Evolutionary conservation across 92 coral and sea anemone genomes (phyloP).

Genomic region (Palythoa caribaeorum): DNA sequence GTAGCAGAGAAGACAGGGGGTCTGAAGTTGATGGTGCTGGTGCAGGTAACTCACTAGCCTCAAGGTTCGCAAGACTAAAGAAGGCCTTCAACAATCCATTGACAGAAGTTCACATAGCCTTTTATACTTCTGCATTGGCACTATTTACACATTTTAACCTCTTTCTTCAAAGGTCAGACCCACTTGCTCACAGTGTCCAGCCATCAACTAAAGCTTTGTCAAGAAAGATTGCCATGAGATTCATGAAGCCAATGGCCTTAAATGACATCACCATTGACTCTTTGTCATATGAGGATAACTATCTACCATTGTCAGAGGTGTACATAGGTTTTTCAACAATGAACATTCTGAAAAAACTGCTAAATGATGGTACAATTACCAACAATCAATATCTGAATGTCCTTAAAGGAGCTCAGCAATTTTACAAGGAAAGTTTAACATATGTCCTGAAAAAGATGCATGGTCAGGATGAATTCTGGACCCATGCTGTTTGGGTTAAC

Average conservation of each 20-base stretch:
- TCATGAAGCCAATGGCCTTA: slow-evolving; percentile 34
- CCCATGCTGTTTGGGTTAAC: slow-evolving; percentile 47
- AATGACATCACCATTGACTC: slow-evolving; percentile 21
- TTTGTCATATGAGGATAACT: slow-evolving; percentile 23
- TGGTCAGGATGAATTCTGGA: slow-evolving; percentile 55
- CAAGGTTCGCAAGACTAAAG: slow-evolving; percentile 43
- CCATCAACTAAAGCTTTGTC: slow-evolving; percentile 17
- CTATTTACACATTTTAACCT: slow-evolving; percentile 49
- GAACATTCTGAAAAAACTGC: slow-evolving; percentile 40
- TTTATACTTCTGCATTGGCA: slow-evolving; percentile 42
- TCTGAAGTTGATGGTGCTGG: slow-evolving; percentile 38
- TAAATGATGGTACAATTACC: slow-evolving; percentile 39
- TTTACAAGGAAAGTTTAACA: slow-evolving; percentile 50
- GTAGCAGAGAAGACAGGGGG: slow-evolving; percentile 35
- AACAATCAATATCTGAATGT: slow-evolving; percentile 25
- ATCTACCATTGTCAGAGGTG: slow-evolving; percentile 41
- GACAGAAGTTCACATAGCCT: slow-evolving; percentile 50
- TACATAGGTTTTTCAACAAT: slow-evolving; percentile 34
- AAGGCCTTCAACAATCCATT: slow-evolving; percentile 42
- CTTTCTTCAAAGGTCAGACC: slow-evolving; percentile 59
- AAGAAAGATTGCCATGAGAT: slow-evolving; percentile 41
- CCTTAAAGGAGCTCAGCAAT: slow-evolving; percentile 38
- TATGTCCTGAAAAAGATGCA: slow-evolving; percentile 56
- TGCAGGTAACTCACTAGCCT: slow-evolving; percentile 28
- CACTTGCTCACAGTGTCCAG: slow-evolving; percentile 47